Evolutionary conservation across 2,888 invertebrate genomes (phyloP).

Genomic region (Lottia scabra): DNA sequence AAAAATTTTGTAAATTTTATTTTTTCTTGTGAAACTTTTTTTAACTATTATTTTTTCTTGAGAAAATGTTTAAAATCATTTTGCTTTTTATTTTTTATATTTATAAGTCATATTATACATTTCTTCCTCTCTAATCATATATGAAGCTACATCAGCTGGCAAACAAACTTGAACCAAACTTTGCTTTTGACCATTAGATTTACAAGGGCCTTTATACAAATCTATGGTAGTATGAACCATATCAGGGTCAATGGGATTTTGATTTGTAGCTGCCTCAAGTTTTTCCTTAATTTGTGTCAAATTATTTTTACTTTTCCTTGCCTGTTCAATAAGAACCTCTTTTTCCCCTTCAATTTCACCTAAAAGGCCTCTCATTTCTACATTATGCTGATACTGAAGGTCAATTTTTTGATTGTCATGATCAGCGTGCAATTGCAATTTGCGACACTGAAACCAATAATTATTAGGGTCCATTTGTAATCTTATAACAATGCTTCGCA

Average conservation of each 20-base stretch:
- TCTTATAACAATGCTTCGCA: background rate
- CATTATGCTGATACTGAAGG: background rate
- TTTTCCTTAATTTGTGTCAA: conserved; percentile 6
- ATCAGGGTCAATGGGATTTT: background rate
- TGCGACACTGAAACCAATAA: background rate
- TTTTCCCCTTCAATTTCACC: background rate
- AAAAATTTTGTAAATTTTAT: no score
- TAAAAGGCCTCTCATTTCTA: background rate
- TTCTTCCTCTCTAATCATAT: conserved; percentile 17
- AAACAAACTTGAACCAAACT: conserved; percentile 15
- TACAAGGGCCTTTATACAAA: conserved; percentile 10
- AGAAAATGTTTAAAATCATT: no score
- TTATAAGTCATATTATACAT: conserved; percentile 11
- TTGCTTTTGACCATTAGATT: background rate
- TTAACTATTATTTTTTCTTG: no score
- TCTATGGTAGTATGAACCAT: conserved; percentile 5
- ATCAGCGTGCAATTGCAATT: background rate
- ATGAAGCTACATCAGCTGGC: conserved; percentile 14
- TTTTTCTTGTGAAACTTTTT: no score
- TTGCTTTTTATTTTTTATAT: background rate
- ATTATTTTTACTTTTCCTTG: background rate
- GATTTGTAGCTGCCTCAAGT: background rate
- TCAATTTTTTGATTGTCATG: background rate
- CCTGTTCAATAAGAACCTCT: background rate
- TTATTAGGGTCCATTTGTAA: background rate